phyloP scores from a whole-genome alignment of 2,797 vertebrate genomes.

The Brachyrhaphis roseni region DNA sequence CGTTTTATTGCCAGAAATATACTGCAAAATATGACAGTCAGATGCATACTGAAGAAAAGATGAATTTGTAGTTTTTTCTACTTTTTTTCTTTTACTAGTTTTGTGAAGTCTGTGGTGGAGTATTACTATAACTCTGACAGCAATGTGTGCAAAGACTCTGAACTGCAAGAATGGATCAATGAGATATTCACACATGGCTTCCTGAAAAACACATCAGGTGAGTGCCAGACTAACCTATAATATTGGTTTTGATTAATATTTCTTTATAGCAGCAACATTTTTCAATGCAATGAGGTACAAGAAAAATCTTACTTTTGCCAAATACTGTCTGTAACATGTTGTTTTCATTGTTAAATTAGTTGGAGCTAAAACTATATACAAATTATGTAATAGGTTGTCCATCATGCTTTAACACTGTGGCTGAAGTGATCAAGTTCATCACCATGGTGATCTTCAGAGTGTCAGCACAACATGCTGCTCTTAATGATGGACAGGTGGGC shows the following conservation, averaged over 20 bases:
- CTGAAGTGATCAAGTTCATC: slow-evolving; percentile 68
- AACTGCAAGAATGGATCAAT: slow-evolving; percentile 30
- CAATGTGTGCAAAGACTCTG: slow-evolving; percentile 8
- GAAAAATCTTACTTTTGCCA: neutral
- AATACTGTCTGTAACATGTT: neutral
- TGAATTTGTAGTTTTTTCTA: neutral
- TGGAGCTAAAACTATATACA: neutral
- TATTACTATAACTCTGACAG: slow-evolving; percentile 20
- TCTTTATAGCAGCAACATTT: neutral
- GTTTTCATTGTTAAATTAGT: neutral
- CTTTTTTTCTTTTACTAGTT: slow-evolving; percentile 17
- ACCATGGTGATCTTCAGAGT: slow-evolving; percentile 77
- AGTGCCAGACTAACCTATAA: neutral
- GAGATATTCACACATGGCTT: slow-evolving; percentile 27
- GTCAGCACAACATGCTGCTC: slow-evolving; percentile 67
- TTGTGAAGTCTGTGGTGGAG: slow-evolving; percentile 23
- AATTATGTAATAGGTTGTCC: slow-evolving; percentile 49
- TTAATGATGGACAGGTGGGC: slow-evolving; percentile 70
- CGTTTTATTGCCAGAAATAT: neutral
- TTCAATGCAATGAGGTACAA: neutral
- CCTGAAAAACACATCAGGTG: slow-evolving; percentile 18
- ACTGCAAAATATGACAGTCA: neutral
- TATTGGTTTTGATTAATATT: neutral
- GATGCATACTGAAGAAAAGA: neutral
- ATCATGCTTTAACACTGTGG: slow-evolving; percentile 40